phyloP scores from a whole-genome alignment of 2,113 vertebrate species.

The Nothocercus julius region DNA sequence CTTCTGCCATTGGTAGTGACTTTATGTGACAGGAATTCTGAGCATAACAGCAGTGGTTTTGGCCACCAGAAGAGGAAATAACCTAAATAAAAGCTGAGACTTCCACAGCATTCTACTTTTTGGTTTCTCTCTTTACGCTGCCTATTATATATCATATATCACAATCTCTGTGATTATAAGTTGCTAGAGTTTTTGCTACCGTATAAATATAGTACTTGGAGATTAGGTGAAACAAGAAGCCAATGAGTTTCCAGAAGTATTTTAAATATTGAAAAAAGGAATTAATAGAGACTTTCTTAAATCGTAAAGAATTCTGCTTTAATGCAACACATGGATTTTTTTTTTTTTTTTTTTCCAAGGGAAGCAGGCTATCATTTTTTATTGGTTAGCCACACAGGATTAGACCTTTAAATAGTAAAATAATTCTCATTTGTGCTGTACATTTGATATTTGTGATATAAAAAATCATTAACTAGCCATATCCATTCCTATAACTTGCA shows the following conservation, averaged over 20 bases:
- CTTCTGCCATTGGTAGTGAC: neutral
- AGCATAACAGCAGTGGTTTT: neutral
- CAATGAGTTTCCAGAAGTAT: neutral
- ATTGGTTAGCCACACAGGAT: neutral
- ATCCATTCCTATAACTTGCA: neutral
- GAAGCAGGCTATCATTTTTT: neutral
- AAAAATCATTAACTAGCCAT: neutral
- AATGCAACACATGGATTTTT: neutral
- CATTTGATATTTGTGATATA: neutral
- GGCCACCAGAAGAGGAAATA: neutral
- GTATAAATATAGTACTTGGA: neutral
- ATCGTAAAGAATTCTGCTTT: neutral
- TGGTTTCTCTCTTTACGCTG: neutral
- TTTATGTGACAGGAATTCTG: neutral
- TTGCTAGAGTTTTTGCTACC: neutral
- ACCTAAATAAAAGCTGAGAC: neutral
- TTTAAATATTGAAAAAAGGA: neutral
- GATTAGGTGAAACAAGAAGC: neutral
- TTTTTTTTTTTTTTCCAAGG: neutral
- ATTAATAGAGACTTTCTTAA: neutral
- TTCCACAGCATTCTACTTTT: neutral
- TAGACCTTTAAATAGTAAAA: neutral
- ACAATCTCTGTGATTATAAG: neutral
- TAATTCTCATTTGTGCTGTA: neutral
- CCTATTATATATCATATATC: neutral